phyloP scores from a whole-genome alignment of 2,113 vertebrate genomes.

The Dicaeum eximium region DNA sequence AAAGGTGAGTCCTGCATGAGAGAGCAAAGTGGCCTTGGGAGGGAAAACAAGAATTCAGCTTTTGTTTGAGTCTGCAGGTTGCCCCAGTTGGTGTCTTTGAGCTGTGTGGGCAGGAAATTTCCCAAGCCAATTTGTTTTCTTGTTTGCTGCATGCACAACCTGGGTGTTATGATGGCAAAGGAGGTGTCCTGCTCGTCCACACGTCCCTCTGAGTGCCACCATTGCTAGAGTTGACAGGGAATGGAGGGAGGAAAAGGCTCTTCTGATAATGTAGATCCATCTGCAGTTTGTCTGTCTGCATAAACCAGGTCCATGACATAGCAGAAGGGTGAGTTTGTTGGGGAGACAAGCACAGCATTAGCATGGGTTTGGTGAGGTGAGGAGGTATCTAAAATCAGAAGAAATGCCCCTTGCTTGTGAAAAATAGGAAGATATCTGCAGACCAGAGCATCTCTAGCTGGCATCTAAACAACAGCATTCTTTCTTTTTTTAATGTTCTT shows the following conservation, averaged over 20 bases:
- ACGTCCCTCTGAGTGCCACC: fast-evolving
- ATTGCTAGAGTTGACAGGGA: fast-evolving
- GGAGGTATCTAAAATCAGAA: neutral
- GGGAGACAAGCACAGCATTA: fast-evolving
- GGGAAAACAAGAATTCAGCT: neutral
- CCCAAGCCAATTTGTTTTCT: neutral
- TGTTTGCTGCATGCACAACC: neutral
- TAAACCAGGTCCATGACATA: neutral
- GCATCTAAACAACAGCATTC: neutral
- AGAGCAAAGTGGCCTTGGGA: neutral
- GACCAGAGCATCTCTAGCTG: neutral
- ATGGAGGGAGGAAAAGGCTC: neutral
- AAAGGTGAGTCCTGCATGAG: slow-evolving; percentile 34
- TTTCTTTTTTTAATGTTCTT: neutral
- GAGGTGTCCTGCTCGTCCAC: fast-evolving
- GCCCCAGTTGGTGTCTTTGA: neutral
- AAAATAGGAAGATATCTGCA: neutral
- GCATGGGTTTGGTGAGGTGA: neutral
- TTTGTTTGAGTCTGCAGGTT: neutral
- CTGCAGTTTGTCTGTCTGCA: neutral
- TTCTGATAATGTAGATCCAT: neutral
- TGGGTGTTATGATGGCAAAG: fast-evolving
- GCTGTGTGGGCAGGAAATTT: neutral
- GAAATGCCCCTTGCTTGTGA: neutral
- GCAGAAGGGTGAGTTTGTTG: neutral